These are phyloP conservation scores for Podotricha telesiphe DNA, from an alignment of 2,888 invertebrate species.

Conservation along the genomic window DNA sequence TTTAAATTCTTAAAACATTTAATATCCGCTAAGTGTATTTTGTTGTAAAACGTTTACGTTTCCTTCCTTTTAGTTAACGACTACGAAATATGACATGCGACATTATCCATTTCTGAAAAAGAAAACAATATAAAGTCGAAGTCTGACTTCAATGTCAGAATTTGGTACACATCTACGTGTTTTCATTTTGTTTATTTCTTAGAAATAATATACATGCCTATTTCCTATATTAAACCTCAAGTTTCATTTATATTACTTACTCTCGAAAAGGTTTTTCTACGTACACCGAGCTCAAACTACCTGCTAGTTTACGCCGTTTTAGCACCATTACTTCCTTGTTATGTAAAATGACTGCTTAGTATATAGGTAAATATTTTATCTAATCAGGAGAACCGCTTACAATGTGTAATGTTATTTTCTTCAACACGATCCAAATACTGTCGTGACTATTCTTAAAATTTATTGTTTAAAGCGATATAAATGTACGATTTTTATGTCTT, in stretches of 20 bases:
- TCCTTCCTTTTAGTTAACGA: conserved; percentile 14
- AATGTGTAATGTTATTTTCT: conserved; percentile 7
- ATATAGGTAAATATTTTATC: not conserved
- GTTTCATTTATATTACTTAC: too few relatives aligned
- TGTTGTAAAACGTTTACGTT: not conserved
- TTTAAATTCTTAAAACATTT: not conserved
- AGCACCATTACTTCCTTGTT: not conserved
- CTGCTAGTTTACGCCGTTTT: not conserved
- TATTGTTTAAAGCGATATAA: not conserved
- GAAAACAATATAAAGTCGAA: not conserved
- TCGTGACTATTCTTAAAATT: conserved; percentile 22
- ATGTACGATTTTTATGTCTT: conserved; percentile 1
- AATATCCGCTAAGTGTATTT: not conserved
- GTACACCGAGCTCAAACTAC: too few relatives aligned
- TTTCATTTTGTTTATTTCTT: too few relatives aligned
- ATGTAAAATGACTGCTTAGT: not conserved
- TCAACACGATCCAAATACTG: conserved; percentile 11
- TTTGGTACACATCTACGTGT: too few relatives aligned
- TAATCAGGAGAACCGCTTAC: not conserved
- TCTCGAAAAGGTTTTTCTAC: too few relatives aligned
- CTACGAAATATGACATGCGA: conserved; percentile 4
- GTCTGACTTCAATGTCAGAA: too few relatives aligned
- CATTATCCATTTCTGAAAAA: not conserved
- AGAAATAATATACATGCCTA: too few relatives aligned
- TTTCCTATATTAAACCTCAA: too few relatives aligned